Evolutionary conservation across 23 tunicate species (phyloP).

Genomic region (Phallusia fumigata): DNA sequence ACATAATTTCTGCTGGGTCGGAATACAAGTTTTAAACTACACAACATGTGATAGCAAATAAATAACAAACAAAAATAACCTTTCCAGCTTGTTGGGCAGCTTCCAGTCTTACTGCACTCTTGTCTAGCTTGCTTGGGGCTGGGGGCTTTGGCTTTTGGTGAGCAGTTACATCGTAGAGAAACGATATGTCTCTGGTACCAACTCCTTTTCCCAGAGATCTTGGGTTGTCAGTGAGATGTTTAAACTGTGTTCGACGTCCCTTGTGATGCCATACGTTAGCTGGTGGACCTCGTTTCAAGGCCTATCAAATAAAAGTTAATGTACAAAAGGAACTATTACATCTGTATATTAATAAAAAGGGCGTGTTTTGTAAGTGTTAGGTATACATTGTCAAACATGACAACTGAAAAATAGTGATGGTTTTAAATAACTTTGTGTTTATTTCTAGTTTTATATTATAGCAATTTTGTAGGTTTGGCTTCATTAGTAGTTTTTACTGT

Average conservation of each 20-base stretch:
- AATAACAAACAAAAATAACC: neutral
- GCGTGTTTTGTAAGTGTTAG: neutral
- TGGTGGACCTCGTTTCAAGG: conserved; percentile 74
- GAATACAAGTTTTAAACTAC: too few species aligned
- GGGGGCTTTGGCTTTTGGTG: conserved; percentile 48
- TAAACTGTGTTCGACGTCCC: conserved; percentile 54
- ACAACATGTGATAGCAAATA: too few species aligned
- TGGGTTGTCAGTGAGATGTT: conserved; percentile 76
- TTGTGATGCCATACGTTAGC: conserved; percentile 90
- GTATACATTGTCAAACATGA: neutral
- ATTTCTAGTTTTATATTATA: too few species aligned
- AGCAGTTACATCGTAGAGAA: conserved; percentile 70
- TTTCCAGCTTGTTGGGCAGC: conserved; percentile 22
- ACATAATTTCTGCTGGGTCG: too few species aligned
- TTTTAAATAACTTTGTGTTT: too few species aligned
- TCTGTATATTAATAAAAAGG: too few species aligned
- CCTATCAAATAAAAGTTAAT: conserved; percentile 21
- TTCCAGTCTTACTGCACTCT: conserved; percentile 61
- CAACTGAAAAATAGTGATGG: neutral
- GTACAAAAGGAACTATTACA: too few species aligned
- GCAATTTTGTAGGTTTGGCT: too few species aligned
- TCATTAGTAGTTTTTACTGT: too few species aligned
- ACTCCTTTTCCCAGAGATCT: conserved; percentile 65
- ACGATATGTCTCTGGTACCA: conserved; percentile 85
- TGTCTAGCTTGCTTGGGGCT: conserved; percentile 52